These are phyloP conservation scores for Drosophila subquinaria DNA, from an alignment of 2,888 invertebrate species.

Conservation along the genomic window DNA sequence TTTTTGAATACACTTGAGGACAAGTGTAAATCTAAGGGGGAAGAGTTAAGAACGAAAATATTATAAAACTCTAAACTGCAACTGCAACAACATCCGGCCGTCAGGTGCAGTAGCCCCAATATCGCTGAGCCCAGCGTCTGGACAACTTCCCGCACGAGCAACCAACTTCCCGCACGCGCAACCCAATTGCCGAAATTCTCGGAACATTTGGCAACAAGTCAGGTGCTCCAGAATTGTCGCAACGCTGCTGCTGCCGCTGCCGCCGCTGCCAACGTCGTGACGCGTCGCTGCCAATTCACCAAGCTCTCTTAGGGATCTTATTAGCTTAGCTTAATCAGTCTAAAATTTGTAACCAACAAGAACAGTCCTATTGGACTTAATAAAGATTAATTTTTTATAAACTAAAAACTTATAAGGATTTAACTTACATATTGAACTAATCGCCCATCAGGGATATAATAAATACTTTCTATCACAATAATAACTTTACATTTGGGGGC, in stretches of 20 bases:
- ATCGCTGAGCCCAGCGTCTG: not conserved
- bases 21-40: conserved; percentile 3
- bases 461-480: too few species aligned
- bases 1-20: not conserved
- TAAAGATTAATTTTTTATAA: not conserved
- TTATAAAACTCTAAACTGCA: not conserved
- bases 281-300: not conserved
- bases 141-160: not conserved
- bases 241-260: conserved; percentile 2
- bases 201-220: too few species aligned
- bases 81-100: not conserved
- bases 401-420: too few species aligned
- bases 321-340: not conserved
- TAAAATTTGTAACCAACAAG: not conserved
- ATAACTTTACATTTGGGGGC: too few species aligned
- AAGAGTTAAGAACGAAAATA: not conserved
- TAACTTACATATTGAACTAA: too few species aligned
- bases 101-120: conserved; percentile 1
- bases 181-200: not conserved
- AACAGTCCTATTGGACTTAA: not conserved
- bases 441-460: too few species aligned
- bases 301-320: not conserved
- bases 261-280: too few species aligned
- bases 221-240: not conserved
- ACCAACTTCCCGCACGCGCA: not conserved